Conservation (phyloP, 92 coral and sea anemone species). For the Epizoanthus ramosus region DNA sequence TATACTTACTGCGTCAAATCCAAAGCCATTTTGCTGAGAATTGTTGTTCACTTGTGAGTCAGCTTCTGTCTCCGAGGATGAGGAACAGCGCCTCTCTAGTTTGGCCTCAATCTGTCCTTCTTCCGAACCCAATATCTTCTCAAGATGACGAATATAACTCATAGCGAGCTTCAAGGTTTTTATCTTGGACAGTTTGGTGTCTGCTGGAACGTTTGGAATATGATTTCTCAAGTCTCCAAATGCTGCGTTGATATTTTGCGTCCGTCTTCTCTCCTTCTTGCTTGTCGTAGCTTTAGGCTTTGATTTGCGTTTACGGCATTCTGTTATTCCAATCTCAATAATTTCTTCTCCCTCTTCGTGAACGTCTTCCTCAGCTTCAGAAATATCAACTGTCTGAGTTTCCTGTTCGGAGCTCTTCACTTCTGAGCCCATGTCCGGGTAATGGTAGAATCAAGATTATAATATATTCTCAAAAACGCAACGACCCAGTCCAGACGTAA, state of each 20-base stretch:
- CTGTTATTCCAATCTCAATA: constrained; percentile 31
- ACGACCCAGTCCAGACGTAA: neutral
- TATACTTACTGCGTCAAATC: constrained; percentile 44
- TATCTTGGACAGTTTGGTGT: constrained; percentile 98
- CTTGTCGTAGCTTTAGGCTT: constrained; percentile 70
- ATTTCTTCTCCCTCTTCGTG: constrained; percentile 26
- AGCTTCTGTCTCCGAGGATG: constrained; percentile 34
- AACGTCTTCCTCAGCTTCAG: constrained; percentile 1
- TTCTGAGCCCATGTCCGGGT: constrained; percentile 33
- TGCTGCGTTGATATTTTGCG: constrained; percentile 97
- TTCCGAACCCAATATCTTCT: constrained; percentile 81
- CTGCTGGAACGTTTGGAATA: constrained; percentile 98
- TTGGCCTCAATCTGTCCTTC: constrained; percentile 37
- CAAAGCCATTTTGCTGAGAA: constrained; percentile 42
- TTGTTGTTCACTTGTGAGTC: constrained; percentile 15
- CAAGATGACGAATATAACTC: constrained; percentile 98
- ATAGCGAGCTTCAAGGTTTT: constrained; percentile 97
- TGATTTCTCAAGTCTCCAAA: constrained; percentile 96
- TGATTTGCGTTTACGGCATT: constrained; percentile 68
- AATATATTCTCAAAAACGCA: neutral
- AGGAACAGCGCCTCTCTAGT: constrained; percentile 27
- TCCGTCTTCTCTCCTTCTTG: constrained; percentile 90
- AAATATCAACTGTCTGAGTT: constrained; percentile 25
- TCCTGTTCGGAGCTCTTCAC: constrained; percentile 23
- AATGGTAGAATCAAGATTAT: neutral